Evolutionary conservation across 2,888 invertebrate species (phyloP), one percentile per base, ranked within the genome.

Genomic region (Lepidonotus clava): DNA sequence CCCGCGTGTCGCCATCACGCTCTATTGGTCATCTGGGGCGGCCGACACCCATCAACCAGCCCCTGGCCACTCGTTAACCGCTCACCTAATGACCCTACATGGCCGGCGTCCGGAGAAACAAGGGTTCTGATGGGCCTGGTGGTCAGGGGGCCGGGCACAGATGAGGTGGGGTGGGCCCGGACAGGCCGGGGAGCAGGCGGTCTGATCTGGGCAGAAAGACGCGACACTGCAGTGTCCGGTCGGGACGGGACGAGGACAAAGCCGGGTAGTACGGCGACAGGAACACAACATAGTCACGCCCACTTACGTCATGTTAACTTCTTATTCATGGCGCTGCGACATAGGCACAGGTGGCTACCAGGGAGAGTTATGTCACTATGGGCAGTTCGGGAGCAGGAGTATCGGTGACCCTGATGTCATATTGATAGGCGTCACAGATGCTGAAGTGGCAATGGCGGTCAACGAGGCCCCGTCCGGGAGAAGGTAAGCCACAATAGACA

Each of bases 21-120:
- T 80, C 80, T 80, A 80, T 80, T 80, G 80, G 80, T 80, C 46
- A 80, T 28, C 46, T 14, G 80, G 80, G 80, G 11, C 46, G 11
- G 41, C 28, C n/a, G 28, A 46, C 11, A 8, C 80, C 41, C 80
- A 80, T 80, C 80, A 51, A 18, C 11, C 80, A 24, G 46, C 32
- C 80, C 80, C 80, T 18, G 41, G 24, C 41, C 80, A 80, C 80
- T 80, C 80, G 51, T 80, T 80, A 80, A 80, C 41, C 8, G 28
- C 46, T 34, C 46, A 28, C 80, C 51, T 80, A 80, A 80, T 80
- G 80, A 80, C 80, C 80, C 46, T 28, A 46, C 24, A 80, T 34
- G 24, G 46, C 41, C 51, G 32, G 80, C 41, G 18, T 46, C 32
- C 80, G 34, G 80, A 24, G 51, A 8, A 51, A 41, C 24, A 51